These are phyloP conservation scores for Leptinotarsa peninsularis DNA, from an alignment of 2,888 invertebrate genomes.

Conservation along the genomic window DNA sequence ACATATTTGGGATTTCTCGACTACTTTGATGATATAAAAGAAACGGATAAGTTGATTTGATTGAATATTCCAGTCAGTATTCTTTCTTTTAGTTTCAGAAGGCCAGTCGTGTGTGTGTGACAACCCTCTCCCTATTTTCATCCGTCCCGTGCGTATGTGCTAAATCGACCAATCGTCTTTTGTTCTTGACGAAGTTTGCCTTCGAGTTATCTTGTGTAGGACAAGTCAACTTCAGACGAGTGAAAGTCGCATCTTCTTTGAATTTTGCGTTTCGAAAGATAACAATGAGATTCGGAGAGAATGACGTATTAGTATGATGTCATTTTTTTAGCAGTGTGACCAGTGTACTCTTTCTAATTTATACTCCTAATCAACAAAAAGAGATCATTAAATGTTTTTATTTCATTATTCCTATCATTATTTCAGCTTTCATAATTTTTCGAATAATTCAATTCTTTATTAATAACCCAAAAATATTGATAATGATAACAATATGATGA, in stretches of 20 bases:
- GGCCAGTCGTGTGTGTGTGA: slow-evolving; percentile 63
- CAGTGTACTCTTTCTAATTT: too few species aligned
- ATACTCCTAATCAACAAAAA: too few species aligned
- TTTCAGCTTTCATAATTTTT: too few species aligned
- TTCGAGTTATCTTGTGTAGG: slow-evolving; percentile 40
- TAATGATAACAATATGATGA: too few species aligned
- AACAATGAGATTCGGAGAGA: background rate
- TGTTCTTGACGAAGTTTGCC: slow-evolving; percentile 44
- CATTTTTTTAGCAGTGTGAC: background rate
- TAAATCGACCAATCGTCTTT: slow-evolving; percentile 45
- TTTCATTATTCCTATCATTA: too few species aligned
- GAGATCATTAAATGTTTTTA: too few species aligned
- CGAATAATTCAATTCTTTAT: too few species aligned
- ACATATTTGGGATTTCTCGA: slow-evolving; percentile 63
- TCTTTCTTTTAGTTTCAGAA: slow-evolving; percentile 64
- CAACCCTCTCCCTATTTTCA: slow-evolving; percentile 39
- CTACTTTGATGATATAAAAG: slow-evolving; percentile 63
- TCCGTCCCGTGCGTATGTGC: slow-evolving; percentile 45
- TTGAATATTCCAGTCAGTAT: slow-evolving; percentile 66
- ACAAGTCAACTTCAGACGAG: slow-evolving; percentile 32
- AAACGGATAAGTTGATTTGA: slow-evolving; percentile 64
- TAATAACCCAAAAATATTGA: too few species aligned
- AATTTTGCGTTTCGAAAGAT: background rate
- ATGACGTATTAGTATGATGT: background rate
- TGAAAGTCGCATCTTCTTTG: background rate